Evolutionary conservation across 2,888 invertebrate species (phyloP).

Genomic region (Tinea pellionella): DNA sequence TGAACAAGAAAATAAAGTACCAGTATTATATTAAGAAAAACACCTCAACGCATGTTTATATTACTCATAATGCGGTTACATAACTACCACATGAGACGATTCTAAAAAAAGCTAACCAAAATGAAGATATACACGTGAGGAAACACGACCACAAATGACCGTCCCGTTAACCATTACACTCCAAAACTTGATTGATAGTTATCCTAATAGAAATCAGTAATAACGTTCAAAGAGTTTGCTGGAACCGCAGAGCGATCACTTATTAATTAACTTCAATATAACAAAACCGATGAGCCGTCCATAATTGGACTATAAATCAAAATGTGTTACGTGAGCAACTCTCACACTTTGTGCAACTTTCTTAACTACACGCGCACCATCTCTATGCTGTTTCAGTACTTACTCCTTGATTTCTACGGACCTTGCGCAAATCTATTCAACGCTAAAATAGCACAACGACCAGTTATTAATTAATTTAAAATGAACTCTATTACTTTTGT

Average conservation of each 20-base stretch:
- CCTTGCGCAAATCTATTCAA: neutral
- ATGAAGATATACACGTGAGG: no score
- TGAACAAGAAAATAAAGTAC: no score
- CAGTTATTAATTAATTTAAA: slow-evolving; percentile 16
- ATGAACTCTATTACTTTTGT: slow-evolving; percentile 20
- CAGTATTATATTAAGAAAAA: no score
- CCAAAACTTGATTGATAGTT: neutral
- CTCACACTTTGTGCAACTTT: slow-evolving; percentile 37
- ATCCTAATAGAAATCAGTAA: neutral
- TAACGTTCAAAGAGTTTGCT: slow-evolving; percentile 6
- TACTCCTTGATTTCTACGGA: slow-evolving; percentile 37
- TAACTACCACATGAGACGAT: no score
- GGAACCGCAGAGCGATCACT: slow-evolving; percentile 21
- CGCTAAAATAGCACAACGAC: neutral
- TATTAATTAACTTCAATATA: slow-evolving; percentile 32
- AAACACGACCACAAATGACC: no score
- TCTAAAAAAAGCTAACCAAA: no score
- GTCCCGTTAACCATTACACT: no score
- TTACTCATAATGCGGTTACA: no score
- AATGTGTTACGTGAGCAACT: slow-evolving; percentile 24
- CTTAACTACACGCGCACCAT: slow-evolving; percentile 35
- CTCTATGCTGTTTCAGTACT: slow-evolving; percentile 58
- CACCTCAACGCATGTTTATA: no score
- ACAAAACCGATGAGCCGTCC: slow-evolving; percentile 41
- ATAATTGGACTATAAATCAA: slow-evolving; percentile 65